Base-by-base conservation (phyloP, 2,888 invertebrate genomes). In the Xanthorhoe spadicearia region DNA sequence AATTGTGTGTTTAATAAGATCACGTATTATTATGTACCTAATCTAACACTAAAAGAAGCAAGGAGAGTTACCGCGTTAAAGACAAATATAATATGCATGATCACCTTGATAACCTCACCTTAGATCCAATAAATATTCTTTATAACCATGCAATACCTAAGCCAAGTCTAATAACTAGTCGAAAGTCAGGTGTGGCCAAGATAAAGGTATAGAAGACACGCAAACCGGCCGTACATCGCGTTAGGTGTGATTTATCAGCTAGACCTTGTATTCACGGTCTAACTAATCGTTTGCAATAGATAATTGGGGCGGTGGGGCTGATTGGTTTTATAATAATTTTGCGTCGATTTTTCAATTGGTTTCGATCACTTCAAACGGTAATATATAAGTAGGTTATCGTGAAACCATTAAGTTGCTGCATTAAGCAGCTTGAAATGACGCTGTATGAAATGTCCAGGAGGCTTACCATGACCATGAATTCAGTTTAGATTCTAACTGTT, bases 171-270 rank as follows among this genome's bases (percentile, higher is more conserved):
- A 78, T 77, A 77, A 77, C 76, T 69, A 74, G 66, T 77, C 76
- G 71, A 80, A 80, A 77, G 74, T 76, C 77, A 84, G 89, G 88
- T 83, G 89, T 77, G 89, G 86, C 77, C 64, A 72, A 78, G 82
- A 88, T 85, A 81, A 77, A 78, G 72, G 72, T 63, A 51, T 64
- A 66, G 52, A 59, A 59, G 64, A 60, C 69, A 69, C 53, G 63
- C 69, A 55, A 66, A 66, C 57, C 54, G 61, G 69, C 74, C 77
- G 77, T 87, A 83, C 78, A 83, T 86, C 81, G 85, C 73, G 74
- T 72, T 52, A 58, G 64, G 61, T 68, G 63, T 72, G 68, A 73
- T 74, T 75, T 74, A 77, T 71, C 69, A 72, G 60, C 53, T 55
- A 62, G 67, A 68, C 73, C 73, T 74, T 69, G 70, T 69, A 52